These are phyloP conservation scores for Chaetura pelagica DNA, from an alignment of 2,113 vertebrate species.

Conservation along the genomic window DNA sequence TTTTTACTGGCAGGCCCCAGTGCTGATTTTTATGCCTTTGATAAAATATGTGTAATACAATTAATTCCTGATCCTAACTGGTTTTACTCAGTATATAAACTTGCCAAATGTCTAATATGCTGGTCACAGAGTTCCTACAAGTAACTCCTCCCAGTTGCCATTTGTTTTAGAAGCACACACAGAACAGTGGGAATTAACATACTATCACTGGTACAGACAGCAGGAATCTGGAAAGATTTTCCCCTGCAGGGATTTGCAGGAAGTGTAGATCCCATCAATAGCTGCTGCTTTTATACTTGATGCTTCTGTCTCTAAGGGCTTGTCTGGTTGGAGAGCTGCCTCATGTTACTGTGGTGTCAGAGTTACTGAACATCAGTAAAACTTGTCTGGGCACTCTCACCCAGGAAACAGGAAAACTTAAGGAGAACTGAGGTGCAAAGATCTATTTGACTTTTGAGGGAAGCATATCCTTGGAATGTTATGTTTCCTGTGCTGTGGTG, in stretches of 20 bases:
- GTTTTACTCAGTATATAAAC: neutral
- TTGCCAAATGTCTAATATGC: neutral
- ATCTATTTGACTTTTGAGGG: no score
- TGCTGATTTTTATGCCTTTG: neutral
- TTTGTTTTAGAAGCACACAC: neutral
- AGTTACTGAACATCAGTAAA: neutral
- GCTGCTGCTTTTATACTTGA: neutral
- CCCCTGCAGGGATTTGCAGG: neutral
- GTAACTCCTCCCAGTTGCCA: neutral
- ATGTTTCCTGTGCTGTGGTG: neutral
- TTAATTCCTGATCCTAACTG: neutral
- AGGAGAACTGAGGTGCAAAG: neutral
- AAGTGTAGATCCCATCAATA: rapidly evolving
- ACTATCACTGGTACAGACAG: neutral
- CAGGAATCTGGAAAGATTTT: neutral
- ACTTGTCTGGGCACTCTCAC: neutral
- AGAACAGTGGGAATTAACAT: neutral
- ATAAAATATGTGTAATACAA: neutral
- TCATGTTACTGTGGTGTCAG: neutral
- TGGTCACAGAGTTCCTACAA: neutral
- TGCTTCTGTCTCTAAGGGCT: neutral
- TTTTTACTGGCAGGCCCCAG: neutral
- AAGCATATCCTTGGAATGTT: neutral
- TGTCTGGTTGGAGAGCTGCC: neutral
- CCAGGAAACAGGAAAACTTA: neutral